Base-by-base conservation (phyloP, 2,113 vertebrate genomes). In the Spea multiplicata region DNA sequence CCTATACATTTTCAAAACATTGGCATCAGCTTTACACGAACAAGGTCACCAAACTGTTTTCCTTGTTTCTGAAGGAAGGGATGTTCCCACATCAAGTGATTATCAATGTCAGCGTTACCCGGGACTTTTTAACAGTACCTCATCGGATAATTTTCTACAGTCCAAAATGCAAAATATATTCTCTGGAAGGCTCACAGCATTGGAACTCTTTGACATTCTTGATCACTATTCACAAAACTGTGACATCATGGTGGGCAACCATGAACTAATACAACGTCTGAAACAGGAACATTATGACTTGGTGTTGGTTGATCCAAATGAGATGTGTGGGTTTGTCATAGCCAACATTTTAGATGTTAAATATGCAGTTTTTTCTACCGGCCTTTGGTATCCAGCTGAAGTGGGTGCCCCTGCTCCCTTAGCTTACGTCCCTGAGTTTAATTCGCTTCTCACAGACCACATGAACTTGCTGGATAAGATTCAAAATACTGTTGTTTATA, bases 281-380 rank as follows among this genome's bases (percentile, higher is more conserved):
- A 95, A 94, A 81, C 91, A 91, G 73, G 95, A 95, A 66, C 88
- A 90, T 30, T 99, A 99, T 83, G 97, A 99, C 87, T 90, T 99
- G 81, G 89, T 99, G 83, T 91, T 99, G 45, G 97, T 99, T 70
- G 98, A 99, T 89, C 96, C 98, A 6, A 99, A 99, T 47, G 98
- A 99, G 88, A 99, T 99, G 95, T 99, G 98, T 83, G 98, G 98
- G 81, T 98, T 99, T 89, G 93, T 99, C 77, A 92, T 99, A 70
- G 98, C 97, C 71, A 97, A 98, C 70, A 94, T 99, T 62, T 83
- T 99, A 76, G 94, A 93, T n/a, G 94, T 98, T 79, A 92, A 94
- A 81, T 98, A 99, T 0, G 96, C 97, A 0, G 96, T 99, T 66
- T 96, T 99, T 88, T 97, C 96, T 86, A 99, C 98, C 0, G 98